Conservation (phyloP, 2,888 invertebrate species). For the Megaustenia siamemsis region DNA sequence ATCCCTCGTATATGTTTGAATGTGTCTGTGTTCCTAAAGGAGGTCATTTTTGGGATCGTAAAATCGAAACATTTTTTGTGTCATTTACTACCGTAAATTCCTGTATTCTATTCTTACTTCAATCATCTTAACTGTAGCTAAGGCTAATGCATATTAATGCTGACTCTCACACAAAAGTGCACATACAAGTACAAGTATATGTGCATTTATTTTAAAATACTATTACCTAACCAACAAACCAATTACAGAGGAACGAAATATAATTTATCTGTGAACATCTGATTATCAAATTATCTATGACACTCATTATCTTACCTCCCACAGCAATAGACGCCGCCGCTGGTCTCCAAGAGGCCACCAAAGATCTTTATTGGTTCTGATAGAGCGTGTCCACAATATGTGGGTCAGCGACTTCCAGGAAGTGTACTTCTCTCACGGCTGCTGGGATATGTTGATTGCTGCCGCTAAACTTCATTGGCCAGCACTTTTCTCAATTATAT, state of each 20-base stretch:
- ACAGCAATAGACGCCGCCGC: conserved; percentile 49
- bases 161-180: too few relatives aligned
- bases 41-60: too few relatives aligned
- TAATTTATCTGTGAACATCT: neutral
- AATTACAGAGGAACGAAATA: neutral
- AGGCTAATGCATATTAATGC: too few relatives aligned
- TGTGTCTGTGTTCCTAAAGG: too few relatives aligned
- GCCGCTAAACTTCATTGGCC: neutral
- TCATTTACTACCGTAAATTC: too few relatives aligned
- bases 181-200: too few relatives aligned
- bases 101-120: too few relatives aligned
- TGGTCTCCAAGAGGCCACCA: conserved; percentile 44
- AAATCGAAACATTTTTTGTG: too few relatives aligned
- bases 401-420: neutral
- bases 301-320: neutral
- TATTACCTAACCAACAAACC: neutral
- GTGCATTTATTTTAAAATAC: too few relatives aligned
- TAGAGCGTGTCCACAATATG: neutral
- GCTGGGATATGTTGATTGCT: neutral
- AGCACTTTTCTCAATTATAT: neutral
- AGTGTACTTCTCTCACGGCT: neutral
- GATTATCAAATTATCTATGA: neutral
- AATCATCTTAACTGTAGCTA: too few relatives aligned
- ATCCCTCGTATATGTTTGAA: too few relatives aligned
- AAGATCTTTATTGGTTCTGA: conserved; percentile 53